Percentiles rank a stretch among this genome's conserved stretches.
These are phyloP conservation scores for Cantharis lateralis DNA, from an alignment of 2,888 invertebrate genomes.

Conservation along the genomic window DNA sequence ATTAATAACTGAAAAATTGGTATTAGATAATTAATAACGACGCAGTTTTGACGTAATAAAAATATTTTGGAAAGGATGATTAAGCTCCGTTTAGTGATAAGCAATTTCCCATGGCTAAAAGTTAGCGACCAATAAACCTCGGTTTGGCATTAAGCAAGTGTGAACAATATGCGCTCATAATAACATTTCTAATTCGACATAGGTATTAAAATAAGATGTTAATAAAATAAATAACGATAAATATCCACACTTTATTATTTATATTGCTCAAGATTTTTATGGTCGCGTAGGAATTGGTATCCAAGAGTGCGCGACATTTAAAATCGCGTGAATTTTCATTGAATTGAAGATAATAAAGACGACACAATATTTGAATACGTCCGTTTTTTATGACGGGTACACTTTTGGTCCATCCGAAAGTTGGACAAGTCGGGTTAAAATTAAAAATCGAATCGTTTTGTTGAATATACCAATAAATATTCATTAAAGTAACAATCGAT, in stretches of 20 bases:
- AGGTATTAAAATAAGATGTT: slow-evolving; percentile 20
- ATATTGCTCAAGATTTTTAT: slow-evolving; percentile 15
- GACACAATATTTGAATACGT: neutral
- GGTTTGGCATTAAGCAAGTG: slow-evolving; percentile 8
- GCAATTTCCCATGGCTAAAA: slow-evolving; percentile 13
- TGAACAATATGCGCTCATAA: slow-evolving; percentile 18
- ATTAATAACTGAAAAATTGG: neutral
- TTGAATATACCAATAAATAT: neutral
- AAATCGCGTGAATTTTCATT: neutral
- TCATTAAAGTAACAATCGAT: neutral
- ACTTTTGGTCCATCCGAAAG: neutral
- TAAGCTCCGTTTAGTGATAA: slow-evolving; percentile 3
- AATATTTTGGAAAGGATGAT: neutral
- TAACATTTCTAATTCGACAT: slow-evolving; percentile 21
- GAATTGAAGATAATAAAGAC: neutral
- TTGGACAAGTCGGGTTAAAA: too few species aligned
- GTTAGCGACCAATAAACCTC: neutral
- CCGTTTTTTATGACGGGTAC: too few species aligned
- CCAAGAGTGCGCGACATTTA: neutral
- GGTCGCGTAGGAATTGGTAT: slow-evolving; percentile 7
- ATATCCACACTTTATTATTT: slow-evolving; percentile 21
- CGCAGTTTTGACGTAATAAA: neutral
- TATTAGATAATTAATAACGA: neutral
- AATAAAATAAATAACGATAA: slow-evolving; percentile 19
- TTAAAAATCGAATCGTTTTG: too few species aligned